Base-by-base conservation (phyloP, 2,888 invertebrate species). In the Physocephala rufipes region DNA sequence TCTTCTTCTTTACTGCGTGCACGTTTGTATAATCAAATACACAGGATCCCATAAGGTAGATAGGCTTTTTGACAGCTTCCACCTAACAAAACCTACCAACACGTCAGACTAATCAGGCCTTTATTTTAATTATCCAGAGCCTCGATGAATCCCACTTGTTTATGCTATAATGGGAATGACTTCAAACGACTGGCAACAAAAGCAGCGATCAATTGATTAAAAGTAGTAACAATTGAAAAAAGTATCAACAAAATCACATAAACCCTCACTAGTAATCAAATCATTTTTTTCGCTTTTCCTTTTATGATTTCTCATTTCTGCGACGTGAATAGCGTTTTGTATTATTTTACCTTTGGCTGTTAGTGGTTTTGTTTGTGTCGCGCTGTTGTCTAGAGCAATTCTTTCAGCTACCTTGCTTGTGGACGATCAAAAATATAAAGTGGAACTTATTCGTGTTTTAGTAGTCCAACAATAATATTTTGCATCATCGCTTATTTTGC, bases 311-410 rank as follows among this genome's bases (percentile, higher is more conserved):
- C 3, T 5, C 21, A 55, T 24, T 55, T 26, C 19, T 21, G 1
- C 16, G 28, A 15, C 26, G 21, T 26, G 55, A 26, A 26, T 15
- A 26, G n/a, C n/a, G n/a, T 28, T 26, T 59, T 26, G 13, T 61
- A 16, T 61, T 30, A 30, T 61, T 61, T 61, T 61, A n/a, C n/a
- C 28, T 28, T 28, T 59, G 59, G 12, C 26, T 59, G 1, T 59
- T 19, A 26, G 24, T 13, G 13, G 19, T 63, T 63, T 63, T 64
- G 64, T 70, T 45, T 72, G 55, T 62, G 62, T 72, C 62, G 21
- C 16, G 66, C 58, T 43, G 49, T 62, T 47, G 58, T 26, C 70
- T 66, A 58, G 66, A 66, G 45, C 66, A 59, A 26, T 66, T 59
- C 59, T 49, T 59, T 49, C 45, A 28, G n/a, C 7, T 71, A 24